Conservation (phyloP, 2,113 vertebrate genomes). For the Calypte anna region DNA sequence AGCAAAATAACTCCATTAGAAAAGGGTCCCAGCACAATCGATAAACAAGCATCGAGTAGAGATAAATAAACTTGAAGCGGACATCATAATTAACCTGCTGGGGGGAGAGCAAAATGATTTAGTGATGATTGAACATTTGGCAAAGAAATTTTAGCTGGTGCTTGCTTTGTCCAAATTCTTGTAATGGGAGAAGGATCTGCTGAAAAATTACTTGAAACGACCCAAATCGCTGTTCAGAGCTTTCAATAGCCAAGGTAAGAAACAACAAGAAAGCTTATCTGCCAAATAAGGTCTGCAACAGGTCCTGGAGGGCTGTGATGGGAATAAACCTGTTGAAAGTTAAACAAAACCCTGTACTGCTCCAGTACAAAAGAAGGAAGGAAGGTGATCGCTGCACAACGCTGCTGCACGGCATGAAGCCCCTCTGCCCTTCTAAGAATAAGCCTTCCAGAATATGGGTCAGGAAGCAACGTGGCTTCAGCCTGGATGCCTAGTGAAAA, state of each 20-base stretch:
- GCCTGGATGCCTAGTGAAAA: conserved; percentile 72
- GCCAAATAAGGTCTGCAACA: conserved; percentile 55
- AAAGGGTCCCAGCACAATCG: conserved; percentile 72
- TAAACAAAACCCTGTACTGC: conserved; percentile 68
- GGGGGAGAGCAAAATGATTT: conserved; percentile 51
- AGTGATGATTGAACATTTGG: conserved; percentile 49
- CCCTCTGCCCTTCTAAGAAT: conserved; percentile 81
- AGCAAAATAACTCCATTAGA: conserved; percentile 80
- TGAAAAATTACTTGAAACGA: conserved; percentile 48
- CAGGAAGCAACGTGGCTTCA: conserved; percentile 80
- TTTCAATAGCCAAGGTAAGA: conserved; percentile 37
- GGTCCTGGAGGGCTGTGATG: conserved; percentile 65
- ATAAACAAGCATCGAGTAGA: conserved; percentile 68
- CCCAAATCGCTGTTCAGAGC: not conserved
- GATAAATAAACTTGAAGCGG: conserved; percentile 71
- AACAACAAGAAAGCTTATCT: conserved; percentile 37
- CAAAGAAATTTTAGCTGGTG: conserved; percentile 45
- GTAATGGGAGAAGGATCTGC: conserved; percentile 56
- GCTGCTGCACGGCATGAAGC: conserved; percentile 67
- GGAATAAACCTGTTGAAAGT: conserved; percentile 83
- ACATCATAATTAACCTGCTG: conserved; percentile 61
- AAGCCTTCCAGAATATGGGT: conserved; percentile 74
- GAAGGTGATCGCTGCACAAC: conserved; percentile 76
- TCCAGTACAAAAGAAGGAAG: conserved; percentile 85
- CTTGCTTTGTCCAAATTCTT: conserved; percentile 50